A percentile compares a stretch with the other conserved stretches of the same genome.
phyloP scores from a whole-genome alignment of 1,140 invertebrate genomes.

The Argopecten irradians region DNA sequence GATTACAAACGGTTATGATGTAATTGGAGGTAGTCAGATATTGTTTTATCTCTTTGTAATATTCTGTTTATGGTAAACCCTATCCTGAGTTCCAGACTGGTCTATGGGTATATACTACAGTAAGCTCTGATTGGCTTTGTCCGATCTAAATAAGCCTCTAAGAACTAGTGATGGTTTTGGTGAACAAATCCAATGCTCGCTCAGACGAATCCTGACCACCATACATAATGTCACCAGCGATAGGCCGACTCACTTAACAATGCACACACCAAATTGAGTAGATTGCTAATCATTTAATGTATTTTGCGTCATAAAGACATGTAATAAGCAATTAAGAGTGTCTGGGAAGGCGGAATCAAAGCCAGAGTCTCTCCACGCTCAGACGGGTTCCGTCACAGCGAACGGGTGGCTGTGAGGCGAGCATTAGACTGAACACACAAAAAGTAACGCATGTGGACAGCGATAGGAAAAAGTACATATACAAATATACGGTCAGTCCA shows the following conservation, averaged over 20 bases:
- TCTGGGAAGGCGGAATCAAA: not conserved
- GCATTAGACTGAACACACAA: not conserved
- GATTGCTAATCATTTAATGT: constrained; percentile 18
- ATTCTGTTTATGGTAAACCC: not conserved
- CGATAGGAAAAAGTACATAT: constrained; percentile 17
- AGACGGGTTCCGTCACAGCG: not conserved
- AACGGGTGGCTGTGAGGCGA: not conserved
- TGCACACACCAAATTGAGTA: not conserved
- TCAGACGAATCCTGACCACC: not conserved
- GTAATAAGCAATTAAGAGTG: constrained; percentile 10
- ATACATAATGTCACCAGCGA: not conserved
- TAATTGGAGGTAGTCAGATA: not conserved
- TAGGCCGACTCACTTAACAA: constrained; percentile 8
- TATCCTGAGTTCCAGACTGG: not conserved
- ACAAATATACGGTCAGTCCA: not conserved
- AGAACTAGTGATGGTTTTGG: not conserved
- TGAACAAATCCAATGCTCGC: not conserved
- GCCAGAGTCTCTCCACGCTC: not conserved
- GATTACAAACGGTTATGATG: not conserved
- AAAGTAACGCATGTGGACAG: not conserved
- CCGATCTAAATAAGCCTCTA: not conserved
- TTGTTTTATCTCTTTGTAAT: not conserved
- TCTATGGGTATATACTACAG: not conserved
- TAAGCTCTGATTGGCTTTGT: not conserved
- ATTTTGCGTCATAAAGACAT: constrained; percentile 11